Percentiles rank a stretch among this genome's conserved stretches.
Conservation (phyloP, 2,797 vertebrate species). For the Lacerta bilineata region DNA sequence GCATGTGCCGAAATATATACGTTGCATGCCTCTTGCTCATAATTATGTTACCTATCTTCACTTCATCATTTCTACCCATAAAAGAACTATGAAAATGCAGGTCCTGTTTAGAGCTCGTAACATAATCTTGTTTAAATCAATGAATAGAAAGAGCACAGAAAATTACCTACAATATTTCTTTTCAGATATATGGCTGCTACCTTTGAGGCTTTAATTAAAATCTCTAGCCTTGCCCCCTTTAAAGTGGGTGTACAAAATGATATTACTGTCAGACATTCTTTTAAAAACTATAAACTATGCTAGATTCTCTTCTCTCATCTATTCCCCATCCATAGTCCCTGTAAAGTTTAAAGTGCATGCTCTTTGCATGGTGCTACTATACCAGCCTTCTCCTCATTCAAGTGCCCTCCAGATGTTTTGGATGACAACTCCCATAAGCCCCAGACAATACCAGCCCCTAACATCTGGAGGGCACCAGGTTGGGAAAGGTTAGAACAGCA, state of each 20-base stretch:
- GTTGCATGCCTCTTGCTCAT: background rate
- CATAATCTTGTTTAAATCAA: constrained; percentile 4
- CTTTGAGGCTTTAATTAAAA: background rate
- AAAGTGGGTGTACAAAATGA: background rate
- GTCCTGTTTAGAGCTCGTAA: background rate
- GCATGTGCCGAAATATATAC: background rate
- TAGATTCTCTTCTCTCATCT: too few species aligned
- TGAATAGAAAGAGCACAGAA: background rate
- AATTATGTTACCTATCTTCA: background rate
- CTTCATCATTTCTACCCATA: background rate
- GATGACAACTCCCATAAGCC: too few species aligned
- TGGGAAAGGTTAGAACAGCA: too few species aligned
- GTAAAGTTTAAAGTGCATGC: background rate
- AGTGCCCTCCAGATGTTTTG: background rate
- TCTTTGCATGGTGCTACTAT: background rate
- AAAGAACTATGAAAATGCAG: background rate
- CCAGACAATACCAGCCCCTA: too few species aligned
- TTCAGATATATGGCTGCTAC: background rate
- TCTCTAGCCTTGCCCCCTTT: background rate
- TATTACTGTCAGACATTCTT: background rate
- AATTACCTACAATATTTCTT: background rate
- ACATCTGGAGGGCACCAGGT: too few species aligned
- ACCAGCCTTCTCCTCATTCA: background rate
- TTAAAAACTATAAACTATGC: background rate
- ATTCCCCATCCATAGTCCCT: background rate